Percentiles rank a stretch among this genome's conserved stretches.
Evolutionary conservation across 1,140 invertebrate genomes (phyloP).

Genomic region (Chironomus tepperi): DNA sequence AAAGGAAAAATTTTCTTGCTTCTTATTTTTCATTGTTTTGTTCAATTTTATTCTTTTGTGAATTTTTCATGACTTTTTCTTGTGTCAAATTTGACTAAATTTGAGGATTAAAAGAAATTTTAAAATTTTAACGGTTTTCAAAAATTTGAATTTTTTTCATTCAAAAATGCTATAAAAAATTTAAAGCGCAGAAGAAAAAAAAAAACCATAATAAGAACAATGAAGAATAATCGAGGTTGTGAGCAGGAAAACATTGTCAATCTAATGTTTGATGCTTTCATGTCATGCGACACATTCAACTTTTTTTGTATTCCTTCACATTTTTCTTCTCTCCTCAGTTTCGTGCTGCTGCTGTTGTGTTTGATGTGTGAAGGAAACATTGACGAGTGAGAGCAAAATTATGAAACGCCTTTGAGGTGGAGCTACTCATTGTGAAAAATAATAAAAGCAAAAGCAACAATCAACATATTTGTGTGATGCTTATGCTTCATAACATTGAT

Average conservation of each 20-base stretch:
- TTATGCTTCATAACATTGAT: background rate
- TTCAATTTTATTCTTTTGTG: background rate
- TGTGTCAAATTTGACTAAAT: background rate
- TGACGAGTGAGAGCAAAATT: constrained; percentile 16
- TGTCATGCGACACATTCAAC: background rate
- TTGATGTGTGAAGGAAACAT: constrained; percentile 9
- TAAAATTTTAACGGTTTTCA: background rate
- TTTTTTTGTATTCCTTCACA: background rate
- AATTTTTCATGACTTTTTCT: background rate
- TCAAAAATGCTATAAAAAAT: background rate
- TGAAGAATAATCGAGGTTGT: background rate
- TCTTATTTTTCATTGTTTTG: background rate
- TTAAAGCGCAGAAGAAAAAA: background rate
- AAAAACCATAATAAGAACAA: too few relatives aligned
- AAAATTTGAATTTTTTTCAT: background rate
- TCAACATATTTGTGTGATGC: background rate
- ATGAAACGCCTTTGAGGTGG: constrained; percentile 20
- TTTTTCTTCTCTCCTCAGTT: background rate
- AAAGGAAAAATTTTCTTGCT: background rate
- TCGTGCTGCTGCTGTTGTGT: background rate
- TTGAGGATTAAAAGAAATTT: background rate
- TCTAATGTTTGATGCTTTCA: background rate
- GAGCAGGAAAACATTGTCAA: background rate
- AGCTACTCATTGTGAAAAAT: background rate
- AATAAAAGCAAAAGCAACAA: constrained; percentile 18